phyloP scores from a whole-genome alignment of 2,113 vertebrate genomes.

The Anoura caudifer region DNA sequence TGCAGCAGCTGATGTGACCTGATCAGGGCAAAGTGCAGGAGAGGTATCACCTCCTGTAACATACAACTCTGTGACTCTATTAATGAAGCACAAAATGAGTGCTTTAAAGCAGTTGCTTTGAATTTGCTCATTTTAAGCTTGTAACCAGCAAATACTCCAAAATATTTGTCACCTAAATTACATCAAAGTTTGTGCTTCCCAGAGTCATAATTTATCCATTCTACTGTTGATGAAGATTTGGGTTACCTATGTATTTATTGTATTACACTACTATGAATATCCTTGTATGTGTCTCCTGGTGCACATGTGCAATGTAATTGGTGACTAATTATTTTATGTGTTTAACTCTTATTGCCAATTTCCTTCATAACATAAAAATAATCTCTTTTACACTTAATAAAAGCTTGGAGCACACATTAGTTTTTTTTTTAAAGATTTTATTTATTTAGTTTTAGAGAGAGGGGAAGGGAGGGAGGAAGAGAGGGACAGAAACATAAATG shows the following conservation, averaged over 20 bases:
- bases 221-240: background rate
- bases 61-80: background rate
- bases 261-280: background rate
- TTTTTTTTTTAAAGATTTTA: background rate
- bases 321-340: conserved; percentile 1
- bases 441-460: too few relatives aligned
- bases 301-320: background rate
- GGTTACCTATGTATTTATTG: background rate
- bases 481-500: too few relatives aligned
- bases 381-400: conserved; percentile 10
- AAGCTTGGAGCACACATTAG: background rate
- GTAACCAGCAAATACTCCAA: background rate
- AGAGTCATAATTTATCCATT: background rate
- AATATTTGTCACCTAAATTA: background rate
- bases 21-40: background rate
- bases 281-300: background rate
- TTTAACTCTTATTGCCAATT: conserved; percentile 16
- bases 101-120: background rate
- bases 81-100: background rate
- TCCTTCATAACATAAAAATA: conserved; percentile 23
- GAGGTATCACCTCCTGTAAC: background rate
- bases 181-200: background rate
- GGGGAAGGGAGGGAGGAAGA: too few relatives aligned
- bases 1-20: background rate
- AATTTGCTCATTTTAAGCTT: background rate